Percentiles rank a stretch among this genome's conserved stretches.
phyloP scores from a whole-genome alignment of 1,140 invertebrate genomes.

The Pseudomyrmex sp. region DNA sequence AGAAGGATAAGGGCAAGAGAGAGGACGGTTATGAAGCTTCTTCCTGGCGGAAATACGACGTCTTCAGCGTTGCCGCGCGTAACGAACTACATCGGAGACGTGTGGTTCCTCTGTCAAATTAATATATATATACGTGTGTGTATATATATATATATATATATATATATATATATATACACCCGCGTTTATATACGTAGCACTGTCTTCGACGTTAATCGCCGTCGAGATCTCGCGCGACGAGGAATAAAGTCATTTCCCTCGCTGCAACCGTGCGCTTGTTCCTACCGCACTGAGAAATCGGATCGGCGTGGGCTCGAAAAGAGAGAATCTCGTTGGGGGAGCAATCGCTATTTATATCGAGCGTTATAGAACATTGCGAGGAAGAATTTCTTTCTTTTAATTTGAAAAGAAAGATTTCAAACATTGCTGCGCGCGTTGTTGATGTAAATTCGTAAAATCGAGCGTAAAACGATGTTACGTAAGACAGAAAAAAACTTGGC shows the following conservation, averaged over 20 bases:
- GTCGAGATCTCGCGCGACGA: conserved; percentile 1
- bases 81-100: conserved; percentile 47
- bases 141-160: background rate
- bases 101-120: conserved; percentile 40
- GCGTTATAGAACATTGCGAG: background rate
- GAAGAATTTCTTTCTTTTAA: background rate
- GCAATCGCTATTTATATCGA: background rate
- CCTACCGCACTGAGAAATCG: too few relatives aligned
- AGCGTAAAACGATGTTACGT: too few relatives aligned
- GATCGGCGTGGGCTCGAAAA: too few relatives aligned
- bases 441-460: too few relatives aligned
- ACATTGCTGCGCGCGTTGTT: too few relatives aligned
- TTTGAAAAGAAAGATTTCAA: too few relatives aligned
- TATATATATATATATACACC: too few relatives aligned
- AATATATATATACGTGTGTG: conserved; percentile 47
- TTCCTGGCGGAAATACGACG: conserved; percentile 24
- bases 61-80: conserved; percentile 24
- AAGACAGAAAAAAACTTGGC: too few relatives aligned
- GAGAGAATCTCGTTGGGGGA: too few relatives aligned
- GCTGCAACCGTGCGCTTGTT: too few relatives aligned
- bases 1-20: background rate
- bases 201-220: conserved; percentile 21
- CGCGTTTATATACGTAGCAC: background rate
- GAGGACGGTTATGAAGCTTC: conserved; percentile 47
- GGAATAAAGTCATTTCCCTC: too few relatives aligned